These are phyloP conservation scores for Drosophila nigromelanica DNA, from an alignment of 1,140 invertebrate genomes.

Conservation along the genomic window DNA sequence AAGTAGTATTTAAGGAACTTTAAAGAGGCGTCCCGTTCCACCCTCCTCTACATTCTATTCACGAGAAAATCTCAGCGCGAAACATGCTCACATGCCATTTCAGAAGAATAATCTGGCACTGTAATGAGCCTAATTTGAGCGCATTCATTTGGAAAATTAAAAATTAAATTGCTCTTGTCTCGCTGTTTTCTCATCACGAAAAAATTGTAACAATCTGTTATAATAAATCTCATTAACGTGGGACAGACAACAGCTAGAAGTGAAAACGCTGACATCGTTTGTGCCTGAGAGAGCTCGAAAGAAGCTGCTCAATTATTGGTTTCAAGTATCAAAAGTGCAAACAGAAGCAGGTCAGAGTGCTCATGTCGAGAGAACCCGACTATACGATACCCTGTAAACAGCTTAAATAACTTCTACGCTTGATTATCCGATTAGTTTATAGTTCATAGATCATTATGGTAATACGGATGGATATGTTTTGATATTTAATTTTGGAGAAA, in stretches of 20 bases:
- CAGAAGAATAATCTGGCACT: slow-evolving; percentile 53
- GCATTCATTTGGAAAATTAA: slow-evolving; percentile 83
- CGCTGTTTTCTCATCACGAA: slow-evolving; percentile 48
- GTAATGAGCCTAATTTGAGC: slow-evolving; percentile 76
- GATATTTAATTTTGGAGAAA: no score
- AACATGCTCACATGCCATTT: slow-evolving; percentile 18
- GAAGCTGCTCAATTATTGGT: slow-evolving; percentile 7
- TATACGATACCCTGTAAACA: no score
- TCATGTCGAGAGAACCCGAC: no score
- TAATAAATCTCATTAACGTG: slow-evolving; percentile 78
- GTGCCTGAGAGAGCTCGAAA: slow-evolving; percentile 11
- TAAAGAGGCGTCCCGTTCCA: slow-evolving; percentile 9
- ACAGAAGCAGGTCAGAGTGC: background rate
- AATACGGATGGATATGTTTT: no score
- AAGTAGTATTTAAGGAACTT: slow-evolving; percentile 38
- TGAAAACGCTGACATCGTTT: slow-evolving; percentile 15
- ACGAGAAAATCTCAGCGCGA: background rate
- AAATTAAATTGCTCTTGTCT: slow-evolving; percentile 80
- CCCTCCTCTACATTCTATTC: no score
- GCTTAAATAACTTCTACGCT: no score
- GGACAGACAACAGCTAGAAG: slow-evolving; percentile 23
- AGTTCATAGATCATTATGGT: no score
- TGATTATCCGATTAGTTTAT: no score
- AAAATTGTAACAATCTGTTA: slow-evolving; percentile 61
- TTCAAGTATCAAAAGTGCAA: background rate